Base-by-base conservation (phyloP, 2,797 vertebrate genomes). In the Paedocypris micromegethes region DNA sequence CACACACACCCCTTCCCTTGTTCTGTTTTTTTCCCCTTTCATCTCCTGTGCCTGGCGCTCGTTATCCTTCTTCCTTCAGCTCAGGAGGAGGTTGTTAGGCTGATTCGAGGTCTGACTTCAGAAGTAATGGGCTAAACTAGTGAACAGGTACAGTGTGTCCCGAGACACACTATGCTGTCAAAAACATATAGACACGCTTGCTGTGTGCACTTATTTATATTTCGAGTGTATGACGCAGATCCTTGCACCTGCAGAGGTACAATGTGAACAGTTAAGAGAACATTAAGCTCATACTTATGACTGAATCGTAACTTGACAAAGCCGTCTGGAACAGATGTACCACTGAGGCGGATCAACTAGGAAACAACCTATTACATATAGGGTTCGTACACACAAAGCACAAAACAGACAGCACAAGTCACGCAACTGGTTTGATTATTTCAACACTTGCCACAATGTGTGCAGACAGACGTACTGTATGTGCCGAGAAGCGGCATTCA, bases 161-260 rank as follows among this genome's bases (percentile, higher is more conserved):
- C 52, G 4, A 60, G 41, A 54, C 55, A 40, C 9, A 37, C 7
- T 50, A 4, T 51, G 5, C 64, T 60, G 9, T 7, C 44, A 51
- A 51, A 58, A 47, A 51, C 55, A 42, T 3, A 5, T 48, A 7
- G n/a, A n/a, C 44, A 45, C 7, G 44, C 67, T 58, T 41, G 45
- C 5, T 38, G n/a, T 63, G 54, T 46, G 40, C 42, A n/a, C 39
- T 46, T 72, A 72, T 74, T 74, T 72, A 58, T 68, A 68, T 38
- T 64, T 50, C n/a, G 41, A 52, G 8, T 7, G 4, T 38, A 61
- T 74, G 75, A 72, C 64, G 57, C 68, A 77, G 6, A 48, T 68
- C 38, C 53, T 55, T 51, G 59, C 43, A 71, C 66, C 39, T 77
- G 46, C 40, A 56, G 23, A 67, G 46, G 47, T 55, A 65, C 9